Percentiles rank a stretch among this genome's conserved stretches.
Evolutionary conservation across 2,113 vertebrate genomes (phyloP).

Genomic region (Ornithorhynchus anatinus): DNA sequence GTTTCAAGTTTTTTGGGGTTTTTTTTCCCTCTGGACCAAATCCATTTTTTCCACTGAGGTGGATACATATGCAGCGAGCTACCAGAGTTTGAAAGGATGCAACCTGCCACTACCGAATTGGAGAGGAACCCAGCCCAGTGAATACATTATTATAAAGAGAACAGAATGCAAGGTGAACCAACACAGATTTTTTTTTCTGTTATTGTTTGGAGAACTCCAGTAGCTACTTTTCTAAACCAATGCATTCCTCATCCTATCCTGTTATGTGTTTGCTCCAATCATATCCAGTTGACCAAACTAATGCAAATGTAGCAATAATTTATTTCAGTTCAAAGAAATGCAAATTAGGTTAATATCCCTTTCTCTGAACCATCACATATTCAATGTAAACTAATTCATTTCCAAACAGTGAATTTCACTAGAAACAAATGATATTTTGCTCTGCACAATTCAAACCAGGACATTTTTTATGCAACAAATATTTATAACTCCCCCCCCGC

Average conservation of each 20-base stretch:
- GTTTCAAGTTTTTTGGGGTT: not conserved
- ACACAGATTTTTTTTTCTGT: too few species aligned
- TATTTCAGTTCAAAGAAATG: conserved; percentile 60
- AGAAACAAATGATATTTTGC: conserved; percentile 64
- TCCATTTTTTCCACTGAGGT: not conserved
- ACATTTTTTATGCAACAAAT: conserved; percentile 40
- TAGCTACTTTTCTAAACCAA: not conserved
- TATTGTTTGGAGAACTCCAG: not conserved
- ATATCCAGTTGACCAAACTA: conserved; percentile 57
- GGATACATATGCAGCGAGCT: fast-evolving
- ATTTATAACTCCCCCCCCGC: conserved; percentile 55
- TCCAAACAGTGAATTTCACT: conserved; percentile 60
- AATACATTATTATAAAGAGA: not conserved
- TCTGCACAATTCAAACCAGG: conserved; percentile 62
- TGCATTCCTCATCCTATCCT: conserved; percentile 1
- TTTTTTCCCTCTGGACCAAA: not conserved
- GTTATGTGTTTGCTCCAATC: conserved; percentile 32
- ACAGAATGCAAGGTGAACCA: too few species aligned
- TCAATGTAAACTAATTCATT: conserved; percentile 70
- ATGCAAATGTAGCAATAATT: conserved; percentile 50
- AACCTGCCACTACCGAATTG: not conserved
- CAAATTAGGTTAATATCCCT: conserved; percentile 64
- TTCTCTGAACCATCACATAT: conserved; percentile 61
- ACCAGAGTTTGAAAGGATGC: not conserved
- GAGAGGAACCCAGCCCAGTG: not conserved